Conservation (phyloP, 1,140 invertebrate species). For the Arctopsyche grandis region DNA sequence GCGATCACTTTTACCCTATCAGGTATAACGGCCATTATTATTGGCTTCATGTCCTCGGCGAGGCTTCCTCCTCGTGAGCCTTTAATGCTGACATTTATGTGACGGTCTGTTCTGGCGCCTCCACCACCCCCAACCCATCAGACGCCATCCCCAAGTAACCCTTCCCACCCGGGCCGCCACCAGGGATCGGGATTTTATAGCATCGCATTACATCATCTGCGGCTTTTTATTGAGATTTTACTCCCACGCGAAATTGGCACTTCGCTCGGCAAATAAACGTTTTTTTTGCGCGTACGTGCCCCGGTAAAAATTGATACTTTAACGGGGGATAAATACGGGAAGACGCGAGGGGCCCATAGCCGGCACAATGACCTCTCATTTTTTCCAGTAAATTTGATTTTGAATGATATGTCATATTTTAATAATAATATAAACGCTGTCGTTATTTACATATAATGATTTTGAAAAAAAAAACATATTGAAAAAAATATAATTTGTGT, state of each 20-base stretch:
- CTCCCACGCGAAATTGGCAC: constrained; percentile 30
- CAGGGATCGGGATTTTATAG: constrained; percentile 33
- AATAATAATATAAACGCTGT: too few species aligned
- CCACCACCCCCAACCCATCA: background rate
- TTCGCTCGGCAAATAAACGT: constrained; percentile 32
- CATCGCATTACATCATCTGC: constrained; percentile 35
- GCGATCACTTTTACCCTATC: constrained; percentile 19
- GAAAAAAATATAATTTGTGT: too few species aligned
- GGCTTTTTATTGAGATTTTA: constrained; percentile 39
- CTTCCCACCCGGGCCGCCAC: background rate
- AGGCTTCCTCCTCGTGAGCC: background rate
- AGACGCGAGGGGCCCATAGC: too few species aligned
- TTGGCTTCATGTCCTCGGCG: constrained; percentile 1
- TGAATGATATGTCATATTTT: too few species aligned
- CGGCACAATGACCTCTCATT: too few species aligned
- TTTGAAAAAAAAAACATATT: too few species aligned
- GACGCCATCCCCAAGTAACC: background rate
- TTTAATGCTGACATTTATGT: constrained; percentile 36
- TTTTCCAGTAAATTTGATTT: too few species aligned
- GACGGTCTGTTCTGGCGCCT: background rate
- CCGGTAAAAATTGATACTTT: constrained; percentile 25
- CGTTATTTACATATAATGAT: too few species aligned
- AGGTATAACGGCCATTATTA: constrained; percentile 23
- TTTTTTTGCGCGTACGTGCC: constrained; percentile 1
- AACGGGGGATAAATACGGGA: too few species aligned